These are phyloP conservation scores for Eidolon dupreanum DNA, from an alignment of 2,797 vertebrate genomes.

Conservation along the genomic window DNA sequence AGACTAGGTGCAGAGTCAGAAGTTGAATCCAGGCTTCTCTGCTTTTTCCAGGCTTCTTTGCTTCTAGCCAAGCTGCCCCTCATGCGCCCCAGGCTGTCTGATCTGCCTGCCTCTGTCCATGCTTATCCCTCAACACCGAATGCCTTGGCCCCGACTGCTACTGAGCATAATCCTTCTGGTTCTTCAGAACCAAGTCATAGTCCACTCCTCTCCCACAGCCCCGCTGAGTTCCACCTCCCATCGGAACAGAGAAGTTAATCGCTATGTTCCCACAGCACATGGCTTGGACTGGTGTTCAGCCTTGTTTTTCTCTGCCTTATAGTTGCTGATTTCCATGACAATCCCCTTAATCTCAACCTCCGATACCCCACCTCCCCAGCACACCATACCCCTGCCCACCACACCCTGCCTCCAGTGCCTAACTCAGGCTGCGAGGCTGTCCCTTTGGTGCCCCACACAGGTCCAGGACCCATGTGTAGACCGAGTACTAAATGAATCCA, in stretches of 20 bases:
- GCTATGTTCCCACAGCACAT: neutral
- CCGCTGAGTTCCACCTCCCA: neutral
- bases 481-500: neutral
- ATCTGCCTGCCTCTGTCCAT: neutral
- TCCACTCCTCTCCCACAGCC: neutral
- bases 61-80: neutral
- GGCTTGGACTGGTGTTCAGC: neutral
- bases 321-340: neutral
- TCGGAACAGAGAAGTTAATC: neutral
- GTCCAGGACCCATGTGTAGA: neutral
- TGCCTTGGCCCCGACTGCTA: neutral
- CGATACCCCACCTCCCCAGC: neutral
- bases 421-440: neutral
- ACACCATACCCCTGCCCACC: too few species aligned
- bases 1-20: neutral
- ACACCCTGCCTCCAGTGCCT: neutral
- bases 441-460: neutral
- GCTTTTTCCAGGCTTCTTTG: neutral
- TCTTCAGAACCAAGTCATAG: neutral
- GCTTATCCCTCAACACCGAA: neutral
- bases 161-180: neutral
- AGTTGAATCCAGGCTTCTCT: neutral
- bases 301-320: neutral
- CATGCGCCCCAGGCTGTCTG: accelerated
- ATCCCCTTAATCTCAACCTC: neutral